These are phyloP conservation scores for Lophotriccus pileatus DNA, from an alignment of 2,797 vertebrate genomes.

Conservation along the genomic window DNA sequence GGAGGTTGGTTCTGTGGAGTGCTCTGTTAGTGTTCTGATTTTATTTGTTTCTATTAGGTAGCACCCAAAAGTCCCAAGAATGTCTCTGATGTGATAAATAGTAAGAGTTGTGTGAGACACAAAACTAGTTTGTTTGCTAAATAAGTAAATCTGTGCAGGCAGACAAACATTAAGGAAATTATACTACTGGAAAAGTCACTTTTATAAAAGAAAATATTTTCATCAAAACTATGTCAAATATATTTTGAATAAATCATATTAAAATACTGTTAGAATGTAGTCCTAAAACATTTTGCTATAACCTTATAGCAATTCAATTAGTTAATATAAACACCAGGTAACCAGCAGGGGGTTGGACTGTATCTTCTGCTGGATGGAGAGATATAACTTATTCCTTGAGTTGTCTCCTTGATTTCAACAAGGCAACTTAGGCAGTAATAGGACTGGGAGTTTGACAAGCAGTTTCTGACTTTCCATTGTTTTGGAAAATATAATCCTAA, in stretches of 20 bases:
- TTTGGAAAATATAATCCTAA: slow-evolving; percentile 19
- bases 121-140: neutral
- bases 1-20: neutral
- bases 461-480: slow-evolving; percentile 17
- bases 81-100: neutral
- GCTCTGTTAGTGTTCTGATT: neutral
- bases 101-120: neutral
- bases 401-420: neutral
- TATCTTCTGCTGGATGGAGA: neutral
- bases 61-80: neutral
- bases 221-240: neutral
- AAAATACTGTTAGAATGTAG: neutral
- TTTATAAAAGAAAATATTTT: neutral
- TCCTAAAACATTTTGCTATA: neutral
- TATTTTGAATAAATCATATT: neutral
- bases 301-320: neutral
- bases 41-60: neutral
- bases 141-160: neutral
- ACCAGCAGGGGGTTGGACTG: neutral
- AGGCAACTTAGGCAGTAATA: neutral
- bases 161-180: neutral
- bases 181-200: neutral
- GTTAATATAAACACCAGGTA: slow-evolving; percentile 12
- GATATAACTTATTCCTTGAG: neutral
- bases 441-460: neutral